Conservation (phyloP, 2,888 invertebrate genomes). For the Thymelicus acteon region DNA sequence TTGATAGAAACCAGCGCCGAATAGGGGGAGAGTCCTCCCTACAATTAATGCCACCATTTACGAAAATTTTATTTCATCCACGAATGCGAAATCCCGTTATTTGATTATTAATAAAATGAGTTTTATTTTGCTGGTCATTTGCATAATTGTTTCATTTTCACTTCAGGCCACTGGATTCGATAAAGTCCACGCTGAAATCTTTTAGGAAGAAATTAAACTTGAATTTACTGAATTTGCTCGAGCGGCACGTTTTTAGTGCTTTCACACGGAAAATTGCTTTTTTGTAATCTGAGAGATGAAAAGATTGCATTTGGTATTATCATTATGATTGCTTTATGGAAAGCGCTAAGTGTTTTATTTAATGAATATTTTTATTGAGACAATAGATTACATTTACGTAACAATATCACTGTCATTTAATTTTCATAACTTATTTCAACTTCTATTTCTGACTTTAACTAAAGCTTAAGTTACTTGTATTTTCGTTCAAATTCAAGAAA, state of each 20-base stretch:
- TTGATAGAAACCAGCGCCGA: constrained; percentile 73
- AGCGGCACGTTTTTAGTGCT: constrained; percentile 41
- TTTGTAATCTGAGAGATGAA: constrained; percentile 26
- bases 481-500: background rate
- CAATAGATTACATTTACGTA: background rate
- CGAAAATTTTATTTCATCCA: constrained; percentile 78
- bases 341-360: constrained; percentile 2
- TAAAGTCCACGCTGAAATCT: constrained; percentile 65
- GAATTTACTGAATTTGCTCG: constrained; percentile 57
- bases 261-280: constrained; percentile 34
- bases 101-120: constrained; percentile 82
- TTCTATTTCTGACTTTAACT: too few relatives aligned
- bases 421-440: too few relatives aligned
- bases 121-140: constrained; percentile 81
- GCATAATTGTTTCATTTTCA: constrained; percentile 82
- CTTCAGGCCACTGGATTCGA: constrained; percentile 67
- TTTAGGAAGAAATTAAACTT: constrained; percentile 74
- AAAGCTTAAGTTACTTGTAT: background rate
- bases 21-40: constrained; percentile 45
- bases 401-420: background rate
- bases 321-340: constrained; percentile 14
- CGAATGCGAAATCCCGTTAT: constrained; percentile 76
- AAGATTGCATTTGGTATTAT: constrained; percentile 24
- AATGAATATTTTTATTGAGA: background rate
- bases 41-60: constrained; percentile 81